These are phyloP conservation scores for Enteromius fasciolatus DNA, from an alignment of 2,797 vertebrate genomes.

Conservation along the genomic window DNA sequence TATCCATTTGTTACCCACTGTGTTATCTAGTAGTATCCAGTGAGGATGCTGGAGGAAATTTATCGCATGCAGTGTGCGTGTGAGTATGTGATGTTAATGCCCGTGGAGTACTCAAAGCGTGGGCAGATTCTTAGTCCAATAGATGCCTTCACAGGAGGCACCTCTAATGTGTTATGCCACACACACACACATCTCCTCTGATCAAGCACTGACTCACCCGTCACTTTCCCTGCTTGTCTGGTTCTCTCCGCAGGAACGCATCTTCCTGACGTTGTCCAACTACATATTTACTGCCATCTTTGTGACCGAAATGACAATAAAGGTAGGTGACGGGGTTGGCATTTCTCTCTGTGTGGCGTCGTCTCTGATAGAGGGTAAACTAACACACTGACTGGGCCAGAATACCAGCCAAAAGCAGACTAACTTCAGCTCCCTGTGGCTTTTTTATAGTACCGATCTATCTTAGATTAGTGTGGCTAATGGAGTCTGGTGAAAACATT, in stretches of 20 bases:
- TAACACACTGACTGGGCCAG: slow-evolving; percentile 18
- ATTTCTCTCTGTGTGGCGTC: slow-evolving; percentile 53
- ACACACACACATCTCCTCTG: slow-evolving; percentile 39
- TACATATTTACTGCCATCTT: slow-evolving; percentile 99
- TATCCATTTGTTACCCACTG: slow-evolving; percentile 48
- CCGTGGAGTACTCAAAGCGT: slow-evolving; percentile 54
- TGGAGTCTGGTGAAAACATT: slow-evolving; percentile 32
- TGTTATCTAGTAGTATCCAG: slow-evolving; percentile 48
- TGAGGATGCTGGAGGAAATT: slow-evolving; percentile 37
- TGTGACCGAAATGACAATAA: slow-evolving; percentile 95
- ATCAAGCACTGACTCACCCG: slow-evolving; percentile 53
- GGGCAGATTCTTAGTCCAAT: slow-evolving; percentile 54
- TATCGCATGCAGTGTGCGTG: slow-evolving; percentile 39
- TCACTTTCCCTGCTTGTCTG: slow-evolving; percentile 56
- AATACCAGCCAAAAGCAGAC: not conserved
- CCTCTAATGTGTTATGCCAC: slow-evolving; percentile 56
- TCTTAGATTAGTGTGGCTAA: slow-evolving; percentile 34
- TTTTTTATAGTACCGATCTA: slow-evolving; percentile 15
- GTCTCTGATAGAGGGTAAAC: slow-evolving; percentile 35
- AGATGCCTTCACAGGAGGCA: slow-evolving; percentile 61
- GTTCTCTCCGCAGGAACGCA: slow-evolving; percentile 83
- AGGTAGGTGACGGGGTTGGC: slow-evolving; percentile 77
- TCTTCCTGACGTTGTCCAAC: slow-evolving; percentile 95
- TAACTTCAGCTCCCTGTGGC: slow-evolving; percentile 1
- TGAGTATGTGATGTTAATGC: slow-evolving; percentile 54